Evolutionary conservation across 2,113 vertebrate species (phyloP), one percentile per base, ranked within the genome.

Genomic region (Chionodraco myersi): DNA sequence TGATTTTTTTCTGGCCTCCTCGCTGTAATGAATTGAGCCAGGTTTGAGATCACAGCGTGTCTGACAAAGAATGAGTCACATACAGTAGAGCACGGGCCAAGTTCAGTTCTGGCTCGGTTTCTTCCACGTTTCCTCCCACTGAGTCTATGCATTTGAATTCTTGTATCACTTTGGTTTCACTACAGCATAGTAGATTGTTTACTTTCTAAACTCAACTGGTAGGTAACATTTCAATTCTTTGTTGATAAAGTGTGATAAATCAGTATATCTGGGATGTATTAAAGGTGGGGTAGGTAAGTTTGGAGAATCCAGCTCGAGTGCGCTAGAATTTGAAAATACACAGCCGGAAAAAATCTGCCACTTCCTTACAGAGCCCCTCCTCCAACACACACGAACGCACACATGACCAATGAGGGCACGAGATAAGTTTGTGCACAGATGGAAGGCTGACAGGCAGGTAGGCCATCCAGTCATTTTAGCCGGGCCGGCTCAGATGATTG

Each of bases 1-100:
- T 10, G 16, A 30, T 56, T 65, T 15, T 34, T n/a, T 75, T 80
- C 67, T 83, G 36, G n/a, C 70, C 66, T 56, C 53, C 57, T 45
- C 76, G 11, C 54, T 13, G 15, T 62, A 60, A 53, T 86, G 68
- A 83, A 77, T 71, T 60, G 77, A 60, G 71, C 74, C 73, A 72
- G 41, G 53, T 72, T 85, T 52, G 57, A 52, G 59, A 71, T 88
- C 77, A 51, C 77, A 86, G 77, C 3, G 5, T 80, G 82, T 83
- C 82, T 85, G 84, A 75, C 78, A 80, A 73, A 80, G 85, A 81
- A 53, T 80, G 83, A 80, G 54, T 87, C 78, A 84, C 56, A 64
- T 47, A 47, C 61, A 21, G 21, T 54, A 61, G 45, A 82, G 49
- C 34, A 53, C 44, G 49, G 64, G 68, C 84, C 82, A 79, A 79